Conservation (phyloP, 2,888 invertebrate species). For the Blastobasis lacticolella region DNA sequence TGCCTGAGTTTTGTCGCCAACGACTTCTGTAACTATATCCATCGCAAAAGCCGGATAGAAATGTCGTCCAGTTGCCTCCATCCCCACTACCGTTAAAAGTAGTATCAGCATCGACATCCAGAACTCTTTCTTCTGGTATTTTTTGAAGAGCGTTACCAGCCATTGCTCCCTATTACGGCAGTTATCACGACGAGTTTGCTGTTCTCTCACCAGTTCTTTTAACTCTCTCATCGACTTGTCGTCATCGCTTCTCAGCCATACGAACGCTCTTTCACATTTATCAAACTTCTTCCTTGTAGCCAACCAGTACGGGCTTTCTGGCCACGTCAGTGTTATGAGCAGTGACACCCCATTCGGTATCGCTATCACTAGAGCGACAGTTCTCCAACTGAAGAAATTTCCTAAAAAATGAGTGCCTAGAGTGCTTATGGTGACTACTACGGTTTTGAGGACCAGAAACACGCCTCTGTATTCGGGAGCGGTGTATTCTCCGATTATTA, state of each 20-base stretch:
- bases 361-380: slow-evolving; percentile 23
- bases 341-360: slow-evolving; percentile 21
- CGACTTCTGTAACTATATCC: no score
- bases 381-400: slow-evolving; percentile 28
- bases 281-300: slow-evolving; percentile 45
- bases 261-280: slow-evolving; percentile 63
- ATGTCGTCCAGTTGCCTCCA: no score
- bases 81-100: background rate
- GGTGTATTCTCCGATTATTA: slow-evolving; percentile 40
- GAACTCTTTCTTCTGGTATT: no score
- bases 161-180: no score
- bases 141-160: no score
- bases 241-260: slow-evolving; percentile 61
- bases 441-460: slow-evolving; percentile 33
- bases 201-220: slow-evolving; percentile 23
- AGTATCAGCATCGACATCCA: background rate
- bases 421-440: slow-evolving; percentile 26
- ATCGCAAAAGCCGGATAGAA: no score
- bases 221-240: slow-evolving; percentile 24
- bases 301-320: slow-evolving; percentile 78
- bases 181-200: slow-evolving; percentile 14
- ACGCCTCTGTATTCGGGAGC: slow-evolving; percentile 35
- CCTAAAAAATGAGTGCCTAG: slow-evolving; percentile 27
- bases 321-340: slow-evolving; percentile 50
- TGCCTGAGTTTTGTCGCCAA: no score